Conservation (phyloP, 2,797 vertebrate species). For the Mormyrus hasselquistii region DNA sequence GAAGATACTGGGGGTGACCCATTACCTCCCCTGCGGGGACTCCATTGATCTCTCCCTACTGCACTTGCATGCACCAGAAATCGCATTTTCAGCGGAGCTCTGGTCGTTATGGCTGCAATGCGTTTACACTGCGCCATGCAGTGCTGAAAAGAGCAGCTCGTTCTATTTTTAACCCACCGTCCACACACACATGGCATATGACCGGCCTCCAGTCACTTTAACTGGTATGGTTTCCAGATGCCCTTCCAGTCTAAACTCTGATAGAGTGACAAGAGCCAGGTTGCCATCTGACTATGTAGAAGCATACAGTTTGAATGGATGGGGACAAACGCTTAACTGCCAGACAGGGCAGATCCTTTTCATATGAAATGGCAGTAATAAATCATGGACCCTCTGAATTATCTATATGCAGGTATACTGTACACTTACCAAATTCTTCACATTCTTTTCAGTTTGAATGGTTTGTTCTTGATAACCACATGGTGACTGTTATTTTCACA, state of each 20-base stretch:
- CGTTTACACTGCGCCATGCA: background rate
- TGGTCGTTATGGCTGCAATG: background rate
- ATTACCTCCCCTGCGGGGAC: background rate
- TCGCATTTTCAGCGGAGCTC: background rate
- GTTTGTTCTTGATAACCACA: background rate
- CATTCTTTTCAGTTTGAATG: background rate
- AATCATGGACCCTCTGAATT: background rate
- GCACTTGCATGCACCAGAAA: background rate
- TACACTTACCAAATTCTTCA: background rate
- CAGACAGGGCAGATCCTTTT: background rate
- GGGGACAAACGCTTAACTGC: background rate
- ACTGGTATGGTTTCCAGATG: background rate
- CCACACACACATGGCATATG: background rate
- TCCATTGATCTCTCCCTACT: background rate
- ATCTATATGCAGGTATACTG: background rate
- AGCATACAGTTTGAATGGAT: background rate
- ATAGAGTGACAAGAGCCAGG: background rate
- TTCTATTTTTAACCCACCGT: background rate
- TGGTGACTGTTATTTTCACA: background rate
- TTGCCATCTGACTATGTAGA: background rate
- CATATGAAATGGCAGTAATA: background rate
- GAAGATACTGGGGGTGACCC: background rate
- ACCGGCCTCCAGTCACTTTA: background rate
- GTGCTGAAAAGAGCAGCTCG: background rate
- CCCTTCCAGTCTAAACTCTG: background rate